Percentiles rank a stretch among this genome's conserved stretches.
phyloP scores from a whole-genome alignment of 2,113 vertebrate species.

The Scophthalmus maximus region DNA sequence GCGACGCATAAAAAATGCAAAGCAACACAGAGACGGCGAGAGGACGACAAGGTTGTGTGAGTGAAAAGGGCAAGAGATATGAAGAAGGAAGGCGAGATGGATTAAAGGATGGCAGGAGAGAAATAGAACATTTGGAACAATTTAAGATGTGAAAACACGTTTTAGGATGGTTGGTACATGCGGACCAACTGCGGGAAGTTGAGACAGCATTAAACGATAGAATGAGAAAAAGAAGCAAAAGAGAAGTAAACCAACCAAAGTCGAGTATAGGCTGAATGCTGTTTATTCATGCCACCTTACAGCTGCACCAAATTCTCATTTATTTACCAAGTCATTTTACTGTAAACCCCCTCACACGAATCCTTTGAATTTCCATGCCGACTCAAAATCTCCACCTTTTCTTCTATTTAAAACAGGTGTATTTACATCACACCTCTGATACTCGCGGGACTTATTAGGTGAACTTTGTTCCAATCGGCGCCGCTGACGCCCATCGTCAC shows the following conservation, averaged over 20 bases:
- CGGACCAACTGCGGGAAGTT: too few species aligned
- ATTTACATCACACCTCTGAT: slow-evolving; percentile 10
- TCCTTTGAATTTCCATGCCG: not conserved
- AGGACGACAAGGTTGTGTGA: slow-evolving; percentile 7
- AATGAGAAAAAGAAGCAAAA: too few species aligned
- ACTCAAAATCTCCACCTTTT: not conserved
- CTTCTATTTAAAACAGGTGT: too few species aligned
- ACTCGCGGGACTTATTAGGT: slow-evolving; percentile 23
- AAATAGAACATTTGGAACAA: too few species aligned
- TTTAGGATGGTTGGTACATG: too few species aligned
- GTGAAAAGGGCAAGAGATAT: not conserved
- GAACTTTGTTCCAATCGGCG: slow-evolving; percentile 22
- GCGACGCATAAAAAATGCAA: slow-evolving; percentile 49
- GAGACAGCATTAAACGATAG: too few species aligned
- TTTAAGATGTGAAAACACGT: too few species aligned
- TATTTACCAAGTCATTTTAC: slow-evolving; percentile 11
- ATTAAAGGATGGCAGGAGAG: not conserved
- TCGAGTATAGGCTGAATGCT: not conserved
- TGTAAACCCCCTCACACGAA: not conserved
- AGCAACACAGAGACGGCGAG: slow-evolving; percentile 14
- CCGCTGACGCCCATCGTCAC: slow-evolving; percentile 28
- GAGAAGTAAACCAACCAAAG: too few species aligned
- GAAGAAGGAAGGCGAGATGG: not conserved
- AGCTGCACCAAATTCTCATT: not conserved
- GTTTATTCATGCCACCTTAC: not conserved